Evolutionary conservation across 1,140 invertebrate genomes (phyloP).

Genomic region (Pemphigus obesinymphae): DNA sequence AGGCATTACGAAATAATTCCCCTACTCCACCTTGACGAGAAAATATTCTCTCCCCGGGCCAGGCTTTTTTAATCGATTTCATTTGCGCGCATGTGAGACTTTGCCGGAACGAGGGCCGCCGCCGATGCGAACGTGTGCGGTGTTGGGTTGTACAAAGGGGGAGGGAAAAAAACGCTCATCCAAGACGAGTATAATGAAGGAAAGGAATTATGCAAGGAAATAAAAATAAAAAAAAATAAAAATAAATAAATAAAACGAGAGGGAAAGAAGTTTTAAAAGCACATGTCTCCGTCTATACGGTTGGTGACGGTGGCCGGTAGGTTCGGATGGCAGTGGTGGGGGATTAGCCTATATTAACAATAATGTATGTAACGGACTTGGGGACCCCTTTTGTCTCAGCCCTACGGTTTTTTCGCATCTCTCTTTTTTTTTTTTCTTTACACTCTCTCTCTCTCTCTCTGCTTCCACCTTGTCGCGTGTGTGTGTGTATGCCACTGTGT

Average conservation of each 20-base stretch:
- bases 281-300: constrained; percentile 28
- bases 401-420: constrained; percentile 19
- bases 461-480: neutral
- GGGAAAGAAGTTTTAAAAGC: constrained; percentile 36
- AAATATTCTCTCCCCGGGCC: constrained; percentile 37
- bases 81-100: constrained; percentile 44
- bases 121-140: neutral
- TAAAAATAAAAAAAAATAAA: constrained; percentile 9
- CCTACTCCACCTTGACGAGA: constrained; percentile 31
- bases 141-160: neutral
- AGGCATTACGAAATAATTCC: constrained; percentile 37
- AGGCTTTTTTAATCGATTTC: constrained; percentile 44
- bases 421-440: neutral
- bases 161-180: constrained; percentile 33
- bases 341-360: constrained; percentile 42
- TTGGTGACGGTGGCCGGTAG: neutral
- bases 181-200: constrained; percentile 41
- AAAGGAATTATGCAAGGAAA: constrained; percentile 41
- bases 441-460: neutral
- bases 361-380: constrained; percentile 41
- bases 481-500: neutral
- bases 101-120: constrained; percentile 15
- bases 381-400: constrained; percentile 40
- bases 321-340: neutral
- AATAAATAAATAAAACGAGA: neutral